Percentiles rank a stretch among this genome's conserved stretches.
phyloP scores from a whole-genome alignment of 2,113 vertebrate species.

The Eptesicus fuscus region DNA sequence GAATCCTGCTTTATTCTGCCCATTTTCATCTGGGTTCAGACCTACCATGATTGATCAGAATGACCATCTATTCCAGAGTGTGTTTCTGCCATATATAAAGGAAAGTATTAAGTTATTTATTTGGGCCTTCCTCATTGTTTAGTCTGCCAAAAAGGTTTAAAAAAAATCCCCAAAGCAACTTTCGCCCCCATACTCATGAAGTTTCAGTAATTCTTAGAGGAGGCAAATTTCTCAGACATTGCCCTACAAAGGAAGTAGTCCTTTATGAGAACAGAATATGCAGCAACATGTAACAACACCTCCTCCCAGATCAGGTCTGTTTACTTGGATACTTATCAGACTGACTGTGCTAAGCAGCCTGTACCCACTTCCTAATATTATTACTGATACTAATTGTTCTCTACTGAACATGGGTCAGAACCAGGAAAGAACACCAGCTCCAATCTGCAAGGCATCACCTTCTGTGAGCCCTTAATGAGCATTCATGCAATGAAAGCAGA shows the following conservation, averaged over 20 bases:
- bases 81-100: conserved; percentile 3
- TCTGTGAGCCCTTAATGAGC: conserved; percentile 82
- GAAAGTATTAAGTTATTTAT: neutral
- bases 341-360: conserved; percentile 64
- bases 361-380: conserved; percentile 66
- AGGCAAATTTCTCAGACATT: neutral
- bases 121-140: neutral
- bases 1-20: conserved; percentile 15
- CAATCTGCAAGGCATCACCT: conserved; percentile 72
- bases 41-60: neutral
- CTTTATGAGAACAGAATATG: conserved; percentile 27
- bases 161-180: neutral
- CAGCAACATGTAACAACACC: neutral
- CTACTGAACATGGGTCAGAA: conserved; percentile 77
- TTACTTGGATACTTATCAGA: conserved; percentile 68
- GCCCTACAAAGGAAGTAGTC: conserved; percentile 10
- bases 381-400: conserved; percentile 78
- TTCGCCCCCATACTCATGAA: neutral
- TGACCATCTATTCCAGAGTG: neutral
- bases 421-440: conserved; percentile 79
- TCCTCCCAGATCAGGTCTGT: conserved; percentile 23
- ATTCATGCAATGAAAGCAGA: conserved; percentile 79
- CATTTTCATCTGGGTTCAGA: neutral
- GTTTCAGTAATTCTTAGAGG: neutral
- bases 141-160: neutral